Evolutionary conservation across 2,113 vertebrate genomes (phyloP), one percentile per base, ranked within the genome.

Genomic region (Notothenia rossii): DNA sequence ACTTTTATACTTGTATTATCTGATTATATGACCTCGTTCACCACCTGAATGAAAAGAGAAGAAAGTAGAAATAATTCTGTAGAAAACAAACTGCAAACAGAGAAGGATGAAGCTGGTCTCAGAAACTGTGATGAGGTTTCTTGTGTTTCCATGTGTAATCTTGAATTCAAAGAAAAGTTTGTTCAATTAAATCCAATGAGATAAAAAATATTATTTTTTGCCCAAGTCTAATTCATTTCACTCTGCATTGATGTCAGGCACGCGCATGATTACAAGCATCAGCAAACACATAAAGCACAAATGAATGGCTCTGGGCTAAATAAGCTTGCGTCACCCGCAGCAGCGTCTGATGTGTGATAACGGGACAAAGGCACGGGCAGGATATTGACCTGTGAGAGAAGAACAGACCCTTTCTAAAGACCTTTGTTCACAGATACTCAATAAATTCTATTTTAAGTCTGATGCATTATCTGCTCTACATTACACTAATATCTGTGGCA

Each of bases 351-450:
- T 84, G 48, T 58, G 73, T 53, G 93, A 94, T 93, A 93, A 89
- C 77, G 40, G 56, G 76, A 94, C 93, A 93, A 92, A 88, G 70
- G 68, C 81, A 4, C 0, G 10, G 33, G 84, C 86, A 93, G 94
- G 94, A 94, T 89, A 94, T 94, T 93, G 90, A 91, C 91, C 89
- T 75, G 88, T 68, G 85, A 81, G 12, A 75, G n/a, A 79, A 82
- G 63, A 84, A 73, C 77, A 81, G 74, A 71, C 29, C 72, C 56
- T 79, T 87, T 86, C 75, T 71, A 68, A 62, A n/a, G 51, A 86
- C 84, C 79, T 91, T 79, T 84, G 83, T 86, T 83, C 63, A 63
- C 58, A 22, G 22, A 22, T 33, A 79, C 71, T 85, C 80, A 72
- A 87, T 88, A 18, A 10, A 75, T 88, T 83, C 86, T 90, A 87